These are phyloP conservation scores for Taenaris catops DNA, from an alignment of 2,888 invertebrate species.

Conservation along the genomic window DNA sequence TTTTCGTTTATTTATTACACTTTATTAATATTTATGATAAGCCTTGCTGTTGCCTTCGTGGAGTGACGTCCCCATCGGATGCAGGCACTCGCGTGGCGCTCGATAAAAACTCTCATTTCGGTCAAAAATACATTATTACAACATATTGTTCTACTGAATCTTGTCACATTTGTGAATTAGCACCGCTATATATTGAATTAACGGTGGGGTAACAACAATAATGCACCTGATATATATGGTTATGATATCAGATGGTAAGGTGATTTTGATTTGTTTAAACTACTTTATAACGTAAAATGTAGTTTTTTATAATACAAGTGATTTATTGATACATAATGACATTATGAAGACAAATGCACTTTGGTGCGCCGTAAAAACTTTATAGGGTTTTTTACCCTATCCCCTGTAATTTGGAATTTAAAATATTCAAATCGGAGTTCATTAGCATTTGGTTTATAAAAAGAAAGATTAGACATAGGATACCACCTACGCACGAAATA, in stretches of 20 bases:
- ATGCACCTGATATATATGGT: constrained; percentile 33
- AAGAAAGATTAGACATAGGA: constrained; percentile 59
- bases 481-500: constrained; percentile 75
- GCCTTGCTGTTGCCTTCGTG: too few species aligned
- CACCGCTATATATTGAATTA: too few species aligned
- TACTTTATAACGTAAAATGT: constrained; percentile 1
- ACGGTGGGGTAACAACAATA: constrained; percentile 27
- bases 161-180: too few species aligned
- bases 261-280: too few species aligned
- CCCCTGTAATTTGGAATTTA: constrained; percentile 11
- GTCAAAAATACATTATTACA: too few species aligned
- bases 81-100: too few species aligned
- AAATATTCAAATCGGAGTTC: constrained; percentile 40
- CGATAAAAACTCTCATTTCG: too few species aligned
- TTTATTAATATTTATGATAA: constrained; percentile 11
- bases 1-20: constrained; percentile 13
- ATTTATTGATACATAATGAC: background rate
- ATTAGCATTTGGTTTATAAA: constrained; percentile 68
- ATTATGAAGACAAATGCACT: constrained; percentile 1
- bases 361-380: background rate
- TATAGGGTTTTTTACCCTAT: constrained; percentile 6
- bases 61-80: constrained; percentile 35
- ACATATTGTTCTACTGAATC: too few species aligned
- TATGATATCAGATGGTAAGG: constrained; percentile 9
- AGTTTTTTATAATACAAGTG: background rate